Conservation (phyloP, 2,113 vertebrate species). For the Puntigrus tetrazona region DNA sequence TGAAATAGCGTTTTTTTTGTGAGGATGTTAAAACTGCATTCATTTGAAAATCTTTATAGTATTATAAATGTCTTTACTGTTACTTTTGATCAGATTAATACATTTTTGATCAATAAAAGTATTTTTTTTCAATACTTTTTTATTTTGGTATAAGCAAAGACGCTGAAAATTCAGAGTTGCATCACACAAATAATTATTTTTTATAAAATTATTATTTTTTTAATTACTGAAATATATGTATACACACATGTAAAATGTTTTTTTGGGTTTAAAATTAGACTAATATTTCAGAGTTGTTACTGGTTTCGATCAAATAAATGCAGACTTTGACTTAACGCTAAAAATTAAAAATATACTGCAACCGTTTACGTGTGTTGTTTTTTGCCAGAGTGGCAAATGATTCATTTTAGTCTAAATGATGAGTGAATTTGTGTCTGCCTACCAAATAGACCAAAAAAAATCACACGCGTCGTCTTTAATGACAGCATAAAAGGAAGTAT, state of each 20-base stretch:
- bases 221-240: neutral
- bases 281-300: neutral
- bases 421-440: neutral
- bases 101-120: too few relatives aligned
- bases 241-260: too few relatives aligned
- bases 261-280: too few relatives aligned
- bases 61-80: too few relatives aligned
- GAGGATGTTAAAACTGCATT: too few relatives aligned
- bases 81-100: too few relatives aligned
- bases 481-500: neutral
- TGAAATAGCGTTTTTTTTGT: too few relatives aligned
- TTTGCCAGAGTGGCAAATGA: neutral
- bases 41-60: too few relatives aligned
- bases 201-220: too few relatives aligned
- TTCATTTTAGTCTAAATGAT: neutral
- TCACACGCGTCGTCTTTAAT: neutral
- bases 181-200: neutral
- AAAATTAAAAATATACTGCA: neutral
- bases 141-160: too few relatives aligned
- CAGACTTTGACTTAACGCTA: neutral
- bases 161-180: neutral
- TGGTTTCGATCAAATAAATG: neutral
- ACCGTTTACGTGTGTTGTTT: too few relatives aligned
- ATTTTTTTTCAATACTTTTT: too few relatives aligned
- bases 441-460: neutral